Evolutionary conservation across 2,113 vertebrate species (phyloP), one percentile per base, ranked within the genome.

Genomic region (Catharus minimus): DNA sequence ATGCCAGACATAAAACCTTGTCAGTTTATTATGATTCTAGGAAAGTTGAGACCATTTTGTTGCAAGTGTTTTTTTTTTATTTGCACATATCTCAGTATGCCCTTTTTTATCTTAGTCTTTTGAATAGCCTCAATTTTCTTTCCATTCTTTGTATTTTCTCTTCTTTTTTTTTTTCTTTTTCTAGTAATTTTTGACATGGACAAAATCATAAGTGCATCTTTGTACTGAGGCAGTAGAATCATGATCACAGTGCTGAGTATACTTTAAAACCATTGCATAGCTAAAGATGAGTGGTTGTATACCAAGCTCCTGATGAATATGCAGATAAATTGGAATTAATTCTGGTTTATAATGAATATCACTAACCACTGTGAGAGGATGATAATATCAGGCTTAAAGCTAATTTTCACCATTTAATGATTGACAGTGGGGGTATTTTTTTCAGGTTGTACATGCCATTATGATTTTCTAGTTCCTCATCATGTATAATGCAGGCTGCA

Each of bases 301-400:
- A 80, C 56, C 36, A 47, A 89, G n/a, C 27, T 86, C 17, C 47
- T 94, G 73, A 89, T 81, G 52, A 88, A 80, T 89, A 94, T 80
- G 57, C 60, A 80, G 68, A 94, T 62, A 89, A 88, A 76, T 74
- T 58, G 5, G 52, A 89, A 88, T 92, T 86, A 92, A 82, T 91
- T 92, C 71, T 88, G 32, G 10, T 82, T 92, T 76, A 61, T 91
- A 89, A 66, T 92, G 56, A 52, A 30, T 91, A 66, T 87, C 64
- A 74, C 82, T 82, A 91, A 86, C 58, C 33, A 56, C 78, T 80
- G 10, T 79, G 58, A 88, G 71, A 85, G 60, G 43, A 66, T 90
- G 53, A 72, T 87, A 69, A 50, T 86, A 86, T 46, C 52, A 77
- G 52, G 41, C 64, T 89, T 87, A 85, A 69, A 94, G 52, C 41